Percentiles rank a stretch among this genome's conserved stretches.
Conservation (phyloP, 2,888 invertebrate genomes). For the Eristalis tenax region DNA sequence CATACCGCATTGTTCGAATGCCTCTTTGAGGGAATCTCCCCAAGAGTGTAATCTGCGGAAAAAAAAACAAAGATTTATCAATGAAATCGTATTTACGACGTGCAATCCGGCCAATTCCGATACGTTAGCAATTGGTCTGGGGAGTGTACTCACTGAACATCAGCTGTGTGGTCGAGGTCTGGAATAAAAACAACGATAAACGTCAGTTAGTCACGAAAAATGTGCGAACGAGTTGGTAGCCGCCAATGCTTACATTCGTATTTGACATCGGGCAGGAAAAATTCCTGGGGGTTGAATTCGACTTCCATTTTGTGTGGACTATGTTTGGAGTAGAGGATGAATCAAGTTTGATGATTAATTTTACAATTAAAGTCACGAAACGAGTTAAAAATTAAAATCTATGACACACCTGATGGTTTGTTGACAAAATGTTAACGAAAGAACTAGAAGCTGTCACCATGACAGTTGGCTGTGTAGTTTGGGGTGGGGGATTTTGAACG, state of each 20-base stretch:
- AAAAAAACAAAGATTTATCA: slow-evolving; percentile 37
- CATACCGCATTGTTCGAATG: slow-evolving; percentile 96
- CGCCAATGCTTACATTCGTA: slow-evolving; percentile 88
- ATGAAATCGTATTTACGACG: slow-evolving; percentile 20
- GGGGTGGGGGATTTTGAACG: slow-evolving; percentile 42
- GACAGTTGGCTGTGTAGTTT: slow-evolving; percentile 10
- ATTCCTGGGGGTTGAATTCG: slow-evolving; percentile 84
- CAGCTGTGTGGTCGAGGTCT: slow-evolving; percentile 98
- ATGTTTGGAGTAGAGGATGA: neutral
- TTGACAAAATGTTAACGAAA: slow-evolving; percentile 57
- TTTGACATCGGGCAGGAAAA: slow-evolving; percentile 85
- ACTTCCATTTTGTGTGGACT: slow-evolving; percentile 77
- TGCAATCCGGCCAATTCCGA: neutral
- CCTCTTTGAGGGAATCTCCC: slow-evolving; percentile 93
- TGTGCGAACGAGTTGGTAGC: slow-evolving; percentile 13
- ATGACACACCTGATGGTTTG: slow-evolving; percentile 18
- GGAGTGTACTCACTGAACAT: slow-evolving; percentile 93
- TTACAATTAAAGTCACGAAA: neutral
- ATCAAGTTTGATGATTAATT: neutral
- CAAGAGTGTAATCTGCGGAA: slow-evolving; percentile 92
- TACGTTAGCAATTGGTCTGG: neutral
- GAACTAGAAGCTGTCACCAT: slow-evolving; percentile 24
- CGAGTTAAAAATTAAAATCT: slow-evolving; percentile 17
- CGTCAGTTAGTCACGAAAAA: slow-evolving; percentile 15
- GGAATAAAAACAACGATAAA: slow-evolving; percentile 73